Base-by-base conservation (phyloP, 2,797 vertebrate species). In the Neomorphus geoffroyi region DNA sequence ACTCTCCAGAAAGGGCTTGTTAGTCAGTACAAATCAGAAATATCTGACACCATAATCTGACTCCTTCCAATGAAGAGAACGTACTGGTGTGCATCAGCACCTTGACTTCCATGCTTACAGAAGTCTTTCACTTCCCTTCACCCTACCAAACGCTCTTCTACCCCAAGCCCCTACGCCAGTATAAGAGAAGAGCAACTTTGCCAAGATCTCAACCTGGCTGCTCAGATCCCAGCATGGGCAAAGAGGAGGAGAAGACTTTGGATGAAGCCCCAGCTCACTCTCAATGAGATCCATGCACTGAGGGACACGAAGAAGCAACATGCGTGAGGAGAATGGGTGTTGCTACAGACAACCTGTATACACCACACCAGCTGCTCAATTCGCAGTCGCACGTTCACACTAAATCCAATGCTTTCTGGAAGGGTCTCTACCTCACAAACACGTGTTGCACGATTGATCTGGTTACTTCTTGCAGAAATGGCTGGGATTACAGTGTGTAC, bases 361-460 rank as follows among this genome's bases (percentile, higher is more conserved):
- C 26, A 37, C 43, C 15, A 43, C 30, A n/a, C 9, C 41, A 61
- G 35, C 19, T 61, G 27, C 57, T 75, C 26, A 39, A 9, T 27
- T 35, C 24, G 37, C 1, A 13, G 45, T 1, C 67, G 12, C 33
- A 46, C 23, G 46, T 61, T 54, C 33, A 61, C 48, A 39, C 8
- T 4, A 2, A 13, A 10, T 11, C 64, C 80, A 33, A 88, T 46
- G 54, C n/a, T 88, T 91, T 79, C 65, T 86, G 77, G 77, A 90
- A 83, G 50, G 22, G 15, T 69, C 33, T 8, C 18, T 41, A 65
- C 33, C 57, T 87, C 57, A 79, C 32, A 69, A 66, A 43, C 22
- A 62, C 37, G 18, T 0, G 0, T 69, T 78, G 24, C 11, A 66
- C 6, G 27, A 46, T 17, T 69, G 62, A 46, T 54, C 9, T 65